A percentile compares a stretch with the other conserved stretches of the same genome.
phyloP scores from a whole-genome alignment of 1,140 invertebrate species.

The Drosophila melanica region DNA sequence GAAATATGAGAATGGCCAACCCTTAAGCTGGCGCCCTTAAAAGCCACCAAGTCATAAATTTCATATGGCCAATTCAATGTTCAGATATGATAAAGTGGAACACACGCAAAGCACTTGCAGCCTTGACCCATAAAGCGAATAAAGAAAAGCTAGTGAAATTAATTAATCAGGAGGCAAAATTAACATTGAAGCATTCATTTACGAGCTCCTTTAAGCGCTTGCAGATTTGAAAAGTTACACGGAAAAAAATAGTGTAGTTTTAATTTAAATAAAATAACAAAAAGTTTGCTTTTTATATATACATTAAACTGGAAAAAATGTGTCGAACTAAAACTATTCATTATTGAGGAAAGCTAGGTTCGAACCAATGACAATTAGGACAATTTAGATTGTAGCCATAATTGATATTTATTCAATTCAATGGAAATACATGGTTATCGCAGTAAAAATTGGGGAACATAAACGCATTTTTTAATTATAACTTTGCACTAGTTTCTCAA shows the following conservation, averaged over 20 bases:
- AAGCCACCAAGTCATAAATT: conserved; percentile 18
- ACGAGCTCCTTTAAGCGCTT: too few relatives aligned
- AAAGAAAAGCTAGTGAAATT: conserved; percentile 55
- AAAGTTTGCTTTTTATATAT: too few relatives aligned
- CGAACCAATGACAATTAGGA: too few relatives aligned
- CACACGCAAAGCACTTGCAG: conserved; percentile 19
- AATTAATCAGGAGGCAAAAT: conserved; percentile 39
- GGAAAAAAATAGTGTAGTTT: neutral
- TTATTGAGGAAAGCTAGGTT: too few relatives aligned
- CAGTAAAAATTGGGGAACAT: too few relatives aligned
- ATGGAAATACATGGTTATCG: too few relatives aligned
- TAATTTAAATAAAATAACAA: too few relatives aligned
- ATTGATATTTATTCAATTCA: too few relatives aligned
- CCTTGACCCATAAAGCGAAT: conserved; percentile 53
- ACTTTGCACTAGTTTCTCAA: neutral
- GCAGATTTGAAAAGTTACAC: neutral
- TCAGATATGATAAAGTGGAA: conserved; percentile 7
- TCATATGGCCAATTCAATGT: conserved; percentile 16
- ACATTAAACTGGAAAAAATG: too few relatives aligned
- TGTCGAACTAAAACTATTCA: too few relatives aligned
- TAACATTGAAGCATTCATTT: neutral
- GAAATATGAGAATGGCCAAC: conserved; percentile 17
- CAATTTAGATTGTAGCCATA: too few relatives aligned
- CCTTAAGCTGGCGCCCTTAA: conserved; percentile 9
- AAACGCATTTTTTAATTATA: too few relatives aligned